Evolutionary conservation across 1,140 invertebrate genomes (phyloP), one percentile per base, ranked within the genome.

Genomic region (Cecropterus lyciades): DNA sequence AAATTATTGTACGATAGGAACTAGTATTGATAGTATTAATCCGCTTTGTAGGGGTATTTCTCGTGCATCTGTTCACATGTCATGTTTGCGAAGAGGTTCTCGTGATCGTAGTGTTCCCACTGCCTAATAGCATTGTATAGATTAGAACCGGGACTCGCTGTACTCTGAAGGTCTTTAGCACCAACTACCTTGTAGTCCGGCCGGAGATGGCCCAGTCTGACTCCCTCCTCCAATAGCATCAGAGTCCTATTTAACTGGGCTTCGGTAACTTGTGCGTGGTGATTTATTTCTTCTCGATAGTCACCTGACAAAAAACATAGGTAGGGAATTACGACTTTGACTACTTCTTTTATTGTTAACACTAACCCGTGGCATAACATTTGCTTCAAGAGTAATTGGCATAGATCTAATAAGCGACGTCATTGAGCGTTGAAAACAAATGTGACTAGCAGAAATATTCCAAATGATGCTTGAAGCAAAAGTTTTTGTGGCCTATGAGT

Each of bases 261-360:
- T 3, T 76, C 57, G 0, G 82, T 87, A 1, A 87, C 84, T n/a
- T 15, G 52, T 0, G 82, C 48, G 45, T 83, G 77, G 5, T 65
- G 55, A n/a, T 49, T 52, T 3, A 79, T 48, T 4, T 83, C 80
- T 46, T 80, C 84, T 0, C 87, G 67, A 52, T 91, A 91, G 37
- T 91, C 88, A 51, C 88, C 88, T 91, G 76, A n/a, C 9, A 1
- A 69, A 77, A 30, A 45, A n/a, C n/a, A n/a, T n/a, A n/a, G n/a
- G n/a, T n/a, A n/a, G n/a, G n/a, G n/a, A n/a, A n/a, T n/a, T n/a
- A n/a, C n/a, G n/a, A n/a, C n/a, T n/a, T n/a, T n/a, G n/a, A n/a
- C n/a, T n/a, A n/a, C n/a, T n/a, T n/a, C n/a, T n/a, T n/a, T n/a
- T n/a, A n/a, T n/a, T n/a, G n/a, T n/a, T n/a, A n/a, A n/a, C n/a